A percentile compares a stretch with the other conserved stretches of the same genome.
Conservation (phyloP, 2,113 vertebrate genomes). For the Nothocercus julius region DNA sequence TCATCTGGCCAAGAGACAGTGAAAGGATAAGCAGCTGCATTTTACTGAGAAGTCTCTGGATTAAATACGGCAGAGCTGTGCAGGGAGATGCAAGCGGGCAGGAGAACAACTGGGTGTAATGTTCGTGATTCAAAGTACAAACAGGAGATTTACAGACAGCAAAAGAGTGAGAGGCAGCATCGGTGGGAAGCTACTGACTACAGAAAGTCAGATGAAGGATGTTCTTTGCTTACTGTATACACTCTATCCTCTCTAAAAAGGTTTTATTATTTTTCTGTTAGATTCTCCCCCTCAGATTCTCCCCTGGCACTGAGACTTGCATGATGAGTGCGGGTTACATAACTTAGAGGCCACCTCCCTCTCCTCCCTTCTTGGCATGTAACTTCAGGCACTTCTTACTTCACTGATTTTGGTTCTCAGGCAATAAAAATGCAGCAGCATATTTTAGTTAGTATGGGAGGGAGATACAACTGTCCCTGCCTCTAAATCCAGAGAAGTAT, state of each 20-base stretch:
- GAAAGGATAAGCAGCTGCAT: not conserved
- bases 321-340: not conserved
- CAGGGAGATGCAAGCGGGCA: not conserved
- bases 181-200: not conserved
- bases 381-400: not conserved
- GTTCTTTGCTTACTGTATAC: not conserved
- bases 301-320: fast-evolving
- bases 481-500: not conserved
- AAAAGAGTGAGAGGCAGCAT: not conserved
- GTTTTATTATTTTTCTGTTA: not conserved
- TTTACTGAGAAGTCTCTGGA: not conserved
- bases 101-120: not conserved
- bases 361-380: not conserved
- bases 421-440: not conserved
- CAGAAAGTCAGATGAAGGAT: not conserved
- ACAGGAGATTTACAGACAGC: not conserved
- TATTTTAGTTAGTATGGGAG: not conserved
- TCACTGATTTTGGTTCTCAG: not conserved
- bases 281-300: not conserved
- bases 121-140: not conserved
- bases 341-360: not conserved
- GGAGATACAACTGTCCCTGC: not conserved
- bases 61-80: not conserved
- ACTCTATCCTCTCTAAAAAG: not conserved
- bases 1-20: not conserved